Percentiles rank a stretch among this genome's conserved stretches.
Conservation (phyloP, 2,888 invertebrate genomes). For the Epirrita christyi region DNA sequence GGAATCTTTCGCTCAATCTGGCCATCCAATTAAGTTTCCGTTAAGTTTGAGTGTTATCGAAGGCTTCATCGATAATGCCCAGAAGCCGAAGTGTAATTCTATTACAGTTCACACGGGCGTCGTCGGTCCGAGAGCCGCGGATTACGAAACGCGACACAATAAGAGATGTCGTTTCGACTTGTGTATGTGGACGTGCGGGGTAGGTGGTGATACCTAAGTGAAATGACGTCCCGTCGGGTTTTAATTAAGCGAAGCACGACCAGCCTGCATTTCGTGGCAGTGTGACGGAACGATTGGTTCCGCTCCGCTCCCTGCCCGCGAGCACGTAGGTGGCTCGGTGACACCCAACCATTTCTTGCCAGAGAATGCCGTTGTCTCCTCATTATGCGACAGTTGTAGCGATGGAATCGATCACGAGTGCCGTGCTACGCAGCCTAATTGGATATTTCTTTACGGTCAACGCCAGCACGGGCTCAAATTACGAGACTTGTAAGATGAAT, state of each 20-base stretch:
- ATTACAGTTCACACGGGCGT: conserved; percentile 60
- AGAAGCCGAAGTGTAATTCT: conserved; percentile 69
- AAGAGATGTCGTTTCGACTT: conserved; percentile 65
- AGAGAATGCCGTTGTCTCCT: conserved; percentile 73
- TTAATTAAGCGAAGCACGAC: conserved; percentile 78
- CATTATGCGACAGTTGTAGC: conserved; percentile 73
- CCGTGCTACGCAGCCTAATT: conserved; percentile 72
- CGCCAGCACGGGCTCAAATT: conserved; percentile 57
- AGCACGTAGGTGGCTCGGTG: conserved; percentile 77
- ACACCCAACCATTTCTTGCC: conserved; percentile 74
- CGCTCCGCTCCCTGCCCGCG: conserved; percentile 60
- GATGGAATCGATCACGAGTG: conserved; percentile 70
- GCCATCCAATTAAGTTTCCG: conserved; percentile 68
- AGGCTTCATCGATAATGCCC: conserved; percentile 64
- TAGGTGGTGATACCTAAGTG: conserved; percentile 46
- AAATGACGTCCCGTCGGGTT: conserved; percentile 76
- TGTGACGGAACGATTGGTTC: conserved; percentile 79
- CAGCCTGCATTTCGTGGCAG: conserved; percentile 71
- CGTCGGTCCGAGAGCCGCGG: conserved; percentile 52
- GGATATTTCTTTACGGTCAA: conserved; percentile 72
- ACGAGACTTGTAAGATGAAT: conserved; percentile 57
- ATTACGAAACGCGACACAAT: conserved; percentile 68
- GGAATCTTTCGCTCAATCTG: conserved; percentile 59
- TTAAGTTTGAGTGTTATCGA: conserved; percentile 67
- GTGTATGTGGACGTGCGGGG: conserved; percentile 50